Percentiles rank a stretch among this genome's conserved stretches.
Evolutionary conservation across 2,888 invertebrate species (phyloP).

Genomic region (Pseudococcus jackbeardsleyi): DNA sequence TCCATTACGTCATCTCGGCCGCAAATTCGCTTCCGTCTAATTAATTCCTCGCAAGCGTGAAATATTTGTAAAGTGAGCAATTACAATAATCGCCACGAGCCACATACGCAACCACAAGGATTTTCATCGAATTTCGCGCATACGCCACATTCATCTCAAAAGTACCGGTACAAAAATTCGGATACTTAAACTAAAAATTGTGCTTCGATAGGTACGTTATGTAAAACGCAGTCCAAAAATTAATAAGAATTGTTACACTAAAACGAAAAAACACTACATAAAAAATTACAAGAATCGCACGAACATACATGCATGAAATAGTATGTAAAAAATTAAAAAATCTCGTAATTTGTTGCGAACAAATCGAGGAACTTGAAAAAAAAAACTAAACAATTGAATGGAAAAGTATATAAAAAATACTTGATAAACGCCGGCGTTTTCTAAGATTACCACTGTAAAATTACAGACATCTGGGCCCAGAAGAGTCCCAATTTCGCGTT

Average conservation of each 20-base stretch:
- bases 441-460: no score
- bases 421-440: background rate
- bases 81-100: background rate
- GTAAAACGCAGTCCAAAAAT: background rate
- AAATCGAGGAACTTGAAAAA: constrained; percentile 16
- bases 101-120: no score
- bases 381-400: background rate
- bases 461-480: no score
- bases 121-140: no score
- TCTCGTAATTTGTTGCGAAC: background rate
- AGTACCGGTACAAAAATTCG: constrained; percentile 7
- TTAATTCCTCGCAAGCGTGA: constrained; percentile 14
- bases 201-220: background rate
- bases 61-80: constrained; percentile 25
- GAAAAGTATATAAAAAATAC: background rate
- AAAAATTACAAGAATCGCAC: background rate
- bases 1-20: background rate
- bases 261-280: background rate
- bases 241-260: background rate
- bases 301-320: background rate
- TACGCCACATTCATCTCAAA: background rate
- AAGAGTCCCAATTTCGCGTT: no score
- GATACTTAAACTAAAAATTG: background rate
- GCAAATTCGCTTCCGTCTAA: background rate
- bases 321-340: constrained; percentile 7